A percentile compares a stretch with the other conserved stretches of the same genome.
phyloP scores from a whole-genome alignment of 35 echinoderm and acorn worm genomes.

The Apostichopus parvimensis region DNA sequence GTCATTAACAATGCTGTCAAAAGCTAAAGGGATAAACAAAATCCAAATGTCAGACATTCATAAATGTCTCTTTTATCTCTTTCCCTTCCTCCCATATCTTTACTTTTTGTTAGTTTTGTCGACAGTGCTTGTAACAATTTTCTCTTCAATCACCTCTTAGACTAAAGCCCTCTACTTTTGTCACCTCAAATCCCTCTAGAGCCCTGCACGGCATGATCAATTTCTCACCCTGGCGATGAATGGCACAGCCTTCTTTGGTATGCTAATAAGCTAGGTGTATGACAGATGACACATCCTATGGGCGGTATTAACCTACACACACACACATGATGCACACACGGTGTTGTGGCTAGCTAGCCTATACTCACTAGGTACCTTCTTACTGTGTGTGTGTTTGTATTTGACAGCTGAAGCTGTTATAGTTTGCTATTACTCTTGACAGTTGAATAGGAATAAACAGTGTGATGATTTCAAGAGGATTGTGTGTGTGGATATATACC shows the following conservation, averaged over 20 bases:
- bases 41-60: too few species aligned
- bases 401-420: neutral
- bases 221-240: constrained; percentile 24
- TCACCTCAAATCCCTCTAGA: constrained; percentile 31
- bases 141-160: neutral
- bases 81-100: neutral
- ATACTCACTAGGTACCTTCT: too few species aligned
- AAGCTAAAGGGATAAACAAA: too few species aligned
- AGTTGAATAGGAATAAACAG: neutral
- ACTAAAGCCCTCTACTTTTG: constrained; percentile 7
- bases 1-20: too few species aligned
- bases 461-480: neutral
- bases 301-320: neutral
- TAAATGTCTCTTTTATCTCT: neutral
- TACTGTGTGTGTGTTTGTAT: neutral
- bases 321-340: neutral
- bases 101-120: neutral
- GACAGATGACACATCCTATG: constrained; percentile 49
- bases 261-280: constrained; percentile 15
- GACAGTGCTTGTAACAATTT: neutral
- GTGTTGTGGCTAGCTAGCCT: neutral
- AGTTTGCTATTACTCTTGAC: neutral
- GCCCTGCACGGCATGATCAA: neutral
- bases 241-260: constrained; percentile 37
- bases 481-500: neutral